A percentile compares a stretch with the other conserved stretches of the same genome.
Evolutionary conservation across 2,888 invertebrate species (phyloP).

Genomic region (Taphrorychus bicolor): DNA sequence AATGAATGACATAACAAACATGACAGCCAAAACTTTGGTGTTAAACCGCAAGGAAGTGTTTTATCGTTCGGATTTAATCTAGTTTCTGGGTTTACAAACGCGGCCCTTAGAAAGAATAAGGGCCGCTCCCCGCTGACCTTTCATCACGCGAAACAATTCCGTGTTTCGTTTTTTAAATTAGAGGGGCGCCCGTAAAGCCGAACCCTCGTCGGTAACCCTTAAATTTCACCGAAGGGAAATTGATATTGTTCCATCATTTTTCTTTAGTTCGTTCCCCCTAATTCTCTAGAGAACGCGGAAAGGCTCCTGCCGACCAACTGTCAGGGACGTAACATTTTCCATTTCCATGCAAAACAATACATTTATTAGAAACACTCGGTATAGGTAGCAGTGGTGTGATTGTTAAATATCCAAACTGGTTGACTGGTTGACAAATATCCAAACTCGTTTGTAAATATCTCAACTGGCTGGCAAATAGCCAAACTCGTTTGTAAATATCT

Average conservation of each 20-base stretch:
- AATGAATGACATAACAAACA: too few species aligned
- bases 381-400: too few species aligned
- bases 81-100: background rate
- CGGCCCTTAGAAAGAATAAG: background rate
- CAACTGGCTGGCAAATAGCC: too few species aligned
- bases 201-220: conserved; percentile 7
- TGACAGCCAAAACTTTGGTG: too few species aligned
- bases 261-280: conserved; percentile 9
- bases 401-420: too few species aligned
- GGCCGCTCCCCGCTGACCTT: conserved; percentile 2
- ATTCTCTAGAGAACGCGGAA: background rate
- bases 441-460: too few species aligned
- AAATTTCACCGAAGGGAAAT: conserved; percentile 15
- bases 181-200: background rate
- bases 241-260: conserved; percentile 18
- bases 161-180: conserved; percentile 13
- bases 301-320: background rate
- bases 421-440: too few species aligned
- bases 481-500: too few species aligned
- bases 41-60: too few species aligned
- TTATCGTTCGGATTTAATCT: background rate
- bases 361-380: too few species aligned
- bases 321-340: background rate
- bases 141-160: conserved; percentile 3
- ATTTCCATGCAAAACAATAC: too few species aligned